Base-by-base conservation (phyloP, 2,797 vertebrate genomes). In the Philypnodon macrostomus region DNA sequence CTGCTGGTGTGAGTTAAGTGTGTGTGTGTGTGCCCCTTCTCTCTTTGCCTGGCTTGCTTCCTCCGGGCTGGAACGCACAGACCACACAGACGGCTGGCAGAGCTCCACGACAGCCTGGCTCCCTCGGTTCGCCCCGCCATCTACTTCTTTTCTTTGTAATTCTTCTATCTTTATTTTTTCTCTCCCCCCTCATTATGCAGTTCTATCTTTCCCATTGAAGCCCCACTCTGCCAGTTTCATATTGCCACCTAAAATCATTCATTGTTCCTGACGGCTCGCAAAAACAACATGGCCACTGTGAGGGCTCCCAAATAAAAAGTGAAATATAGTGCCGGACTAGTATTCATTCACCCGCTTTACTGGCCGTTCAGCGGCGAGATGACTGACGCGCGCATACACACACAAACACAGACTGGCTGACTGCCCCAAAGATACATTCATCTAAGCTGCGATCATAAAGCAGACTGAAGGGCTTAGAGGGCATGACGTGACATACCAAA, bases 81-180 rank as follows among this genome's bases (percentile, higher is more conserved):
- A 91, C 89, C 90, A 91, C 90, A 91, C 90, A 91, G 87, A 87
- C 74, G 85, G 74, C 87, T 91, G 90, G 89, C 88, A 87, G 68
- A 12, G 53, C 73, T 89, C 87, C 89, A 89, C 78, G 58, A 73
- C 83, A 77, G 83, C 79, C 79, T 77, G 83, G 77, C 83, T 78
- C 80, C 76, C 69, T 65, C 64, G 59, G n/a, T 58, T 70, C 67
- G 51, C 66, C 66, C 58, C 55, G 55, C 78, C 63, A 38, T 75
- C 68, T 79, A 58, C 51, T 26, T 36, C 44, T 66, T 48, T 73
- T 70, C 70, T 73, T 70, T 53, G 59, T 66, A 31, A 72, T 53
- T 38, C 6, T 30, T n/a, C 30, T 57, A 26, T 40, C 35, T 50
- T n/a, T 42, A 10, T 15, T 47, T 40, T 41, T 32, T 21, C 24